phyloP scores from a whole-genome alignment of 2,888 invertebrate genomes.

The Smittia aterrima region DNA sequence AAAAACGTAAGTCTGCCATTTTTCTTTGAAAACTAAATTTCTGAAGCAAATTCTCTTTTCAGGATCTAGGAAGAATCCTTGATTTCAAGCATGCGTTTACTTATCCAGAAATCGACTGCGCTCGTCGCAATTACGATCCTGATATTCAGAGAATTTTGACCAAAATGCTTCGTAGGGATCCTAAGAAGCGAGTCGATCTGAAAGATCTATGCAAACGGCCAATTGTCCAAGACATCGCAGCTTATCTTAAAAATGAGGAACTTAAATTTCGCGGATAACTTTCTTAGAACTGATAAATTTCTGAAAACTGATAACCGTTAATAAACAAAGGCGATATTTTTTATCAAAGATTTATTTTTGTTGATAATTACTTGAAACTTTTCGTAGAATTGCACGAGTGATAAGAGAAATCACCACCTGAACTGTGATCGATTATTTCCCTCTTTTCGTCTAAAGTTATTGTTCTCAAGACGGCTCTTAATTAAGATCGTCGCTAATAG shows the following conservation, averaged over 20 bases:
- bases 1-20: background rate
- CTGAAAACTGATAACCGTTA: too few species aligned
- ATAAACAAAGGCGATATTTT: too few species aligned
- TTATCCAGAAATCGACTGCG: slow-evolving; percentile 1
- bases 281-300: too few species aligned
- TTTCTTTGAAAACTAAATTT: background rate
- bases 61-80: slow-evolving; percentile 20
- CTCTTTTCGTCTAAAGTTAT: too few species aligned
- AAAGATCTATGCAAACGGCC: background rate
- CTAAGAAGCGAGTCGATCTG: background rate
- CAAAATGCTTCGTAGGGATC: slow-evolving; percentile 27
- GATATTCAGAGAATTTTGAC: background rate
- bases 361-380: too few species aligned
- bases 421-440: too few species aligned
- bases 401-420: too few species aligned
- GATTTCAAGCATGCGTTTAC: background rate
- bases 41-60: background rate
- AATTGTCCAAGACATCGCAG: background rate
- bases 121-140: background rate
- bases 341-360: too few species aligned
- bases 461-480: too few species aligned
- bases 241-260: background rate
- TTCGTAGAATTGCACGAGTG: too few species aligned
- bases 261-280: too few species aligned
- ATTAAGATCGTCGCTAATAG: too few species aligned